Evolutionary conservation across 2,113 vertebrate genomes (phyloP).

Genomic region (Lepus europaeus): DNA sequence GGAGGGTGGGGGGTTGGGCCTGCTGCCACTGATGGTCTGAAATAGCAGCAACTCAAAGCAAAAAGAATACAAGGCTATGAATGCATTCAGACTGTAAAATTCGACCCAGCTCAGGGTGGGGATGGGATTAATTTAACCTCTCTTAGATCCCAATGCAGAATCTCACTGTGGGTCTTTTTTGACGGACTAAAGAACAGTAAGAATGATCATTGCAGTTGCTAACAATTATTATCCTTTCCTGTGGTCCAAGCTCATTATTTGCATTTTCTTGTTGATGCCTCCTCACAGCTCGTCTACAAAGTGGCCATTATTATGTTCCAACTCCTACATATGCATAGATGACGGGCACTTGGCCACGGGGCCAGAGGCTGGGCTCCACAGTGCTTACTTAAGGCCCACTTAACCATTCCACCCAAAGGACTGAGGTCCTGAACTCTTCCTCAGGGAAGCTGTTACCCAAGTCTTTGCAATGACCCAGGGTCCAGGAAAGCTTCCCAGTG

Average conservation of each 20-base stretch:
- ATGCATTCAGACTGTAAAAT: background rate
- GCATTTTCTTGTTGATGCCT: background rate
- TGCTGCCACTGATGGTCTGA: background rate
- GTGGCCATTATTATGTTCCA: background rate
- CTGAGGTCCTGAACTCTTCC: background rate
- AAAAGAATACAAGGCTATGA: background rate
- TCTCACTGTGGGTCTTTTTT: background rate
- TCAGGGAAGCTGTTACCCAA: constrained; percentile 25
- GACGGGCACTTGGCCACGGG: background rate
- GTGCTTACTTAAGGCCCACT: background rate
- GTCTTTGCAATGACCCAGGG: background rate
- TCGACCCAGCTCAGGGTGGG: background rate
- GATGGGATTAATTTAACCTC: background rate
- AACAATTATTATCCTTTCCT: background rate
- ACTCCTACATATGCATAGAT: background rate
- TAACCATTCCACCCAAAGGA: background rate
- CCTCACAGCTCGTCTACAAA: background rate
- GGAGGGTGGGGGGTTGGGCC: constrained; percentile 56
- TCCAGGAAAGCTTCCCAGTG: background rate
- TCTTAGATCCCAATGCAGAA: background rate
- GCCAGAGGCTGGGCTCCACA: background rate
- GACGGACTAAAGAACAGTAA: background rate
- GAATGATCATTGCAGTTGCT: background rate
- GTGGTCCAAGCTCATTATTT: background rate
- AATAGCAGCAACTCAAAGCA: background rate